phyloP scores from a whole-genome alignment of 1,140 invertebrate species.

The Thereuonema tuberculata region DNA sequence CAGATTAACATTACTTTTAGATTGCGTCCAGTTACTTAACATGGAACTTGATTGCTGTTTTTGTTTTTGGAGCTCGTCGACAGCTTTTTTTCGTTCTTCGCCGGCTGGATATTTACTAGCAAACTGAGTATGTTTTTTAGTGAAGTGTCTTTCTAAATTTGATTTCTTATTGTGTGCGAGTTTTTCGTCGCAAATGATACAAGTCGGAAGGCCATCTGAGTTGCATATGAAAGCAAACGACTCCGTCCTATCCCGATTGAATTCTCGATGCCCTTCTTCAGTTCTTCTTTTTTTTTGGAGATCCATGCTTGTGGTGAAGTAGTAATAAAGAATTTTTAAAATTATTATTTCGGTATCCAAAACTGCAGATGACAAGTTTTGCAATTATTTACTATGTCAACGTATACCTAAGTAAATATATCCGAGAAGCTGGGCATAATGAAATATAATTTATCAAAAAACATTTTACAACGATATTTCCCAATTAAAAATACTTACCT shows the following conservation, averaged over 20 bases:
- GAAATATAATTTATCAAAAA: too few relatives aligned
- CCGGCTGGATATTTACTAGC: slow-evolving; percentile 8
- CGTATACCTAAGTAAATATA: too few relatives aligned
- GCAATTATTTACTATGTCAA: too few relatives aligned
- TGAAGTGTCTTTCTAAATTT: slow-evolving; percentile 2
- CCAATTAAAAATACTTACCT: too few relatives aligned
- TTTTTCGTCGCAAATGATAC: background rate
- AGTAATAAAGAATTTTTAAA: too few relatives aligned
- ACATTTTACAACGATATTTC: too few relatives aligned
- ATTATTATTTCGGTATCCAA: too few relatives aligned
- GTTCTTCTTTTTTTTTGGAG: background rate
- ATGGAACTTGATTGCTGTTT: background rate
- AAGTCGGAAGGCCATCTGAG: background rate
- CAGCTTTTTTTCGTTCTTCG: slow-evolving; percentile 1
- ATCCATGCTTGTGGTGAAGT: too few relatives aligned
- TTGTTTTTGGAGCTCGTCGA: background rate
- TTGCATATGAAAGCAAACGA: background rate
- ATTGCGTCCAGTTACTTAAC: background rate
- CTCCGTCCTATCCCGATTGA: background rate
- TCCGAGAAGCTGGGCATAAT: too few relatives aligned
- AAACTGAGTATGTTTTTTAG: slow-evolving; percentile 7
- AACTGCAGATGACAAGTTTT: too few relatives aligned
- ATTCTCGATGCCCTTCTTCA: background rate
- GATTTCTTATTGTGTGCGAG: background rate
- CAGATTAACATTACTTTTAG: background rate